Percentiles rank a stretch among this genome's conserved stretches.
Conservation (phyloP, 2,888 invertebrate genomes). For the Chloromyia formosa region DNA sequence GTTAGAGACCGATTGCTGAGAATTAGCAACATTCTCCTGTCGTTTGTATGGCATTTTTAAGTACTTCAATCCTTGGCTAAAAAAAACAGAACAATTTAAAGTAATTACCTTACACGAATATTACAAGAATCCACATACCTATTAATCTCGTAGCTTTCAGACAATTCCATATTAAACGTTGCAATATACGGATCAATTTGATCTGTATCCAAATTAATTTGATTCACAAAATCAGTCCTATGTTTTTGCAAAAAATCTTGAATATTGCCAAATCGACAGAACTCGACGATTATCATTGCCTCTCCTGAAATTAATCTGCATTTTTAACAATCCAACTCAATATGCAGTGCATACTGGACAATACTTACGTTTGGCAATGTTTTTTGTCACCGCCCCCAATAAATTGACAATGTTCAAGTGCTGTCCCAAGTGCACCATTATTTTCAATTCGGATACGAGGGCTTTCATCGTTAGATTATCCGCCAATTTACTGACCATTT, state of each 20-base stretch:
- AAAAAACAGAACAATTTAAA: background rate
- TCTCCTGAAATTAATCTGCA: conserved; percentile 71
- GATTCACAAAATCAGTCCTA: conserved; percentile 83
- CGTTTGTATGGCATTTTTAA: conserved; percentile 71
- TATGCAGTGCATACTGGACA: background rate
- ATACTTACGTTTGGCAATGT: conserved; percentile 82
- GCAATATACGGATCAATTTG: conserved; percentile 75
- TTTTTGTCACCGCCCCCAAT: conserved; percentile 92
- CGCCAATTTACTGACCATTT: conserved; percentile 91
- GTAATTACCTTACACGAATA: too few relatives aligned
- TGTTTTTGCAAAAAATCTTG: conserved; percentile 87
- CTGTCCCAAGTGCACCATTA: conserved; percentile 93
- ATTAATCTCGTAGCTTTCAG: conserved; percentile 61
- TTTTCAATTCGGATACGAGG: conserved; percentile 91
- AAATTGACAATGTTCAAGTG: conserved; percentile 96
- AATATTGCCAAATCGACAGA: conserved; percentile 91
- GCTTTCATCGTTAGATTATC: conserved; percentile 83
- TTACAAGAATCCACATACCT: conserved; percentile 55
- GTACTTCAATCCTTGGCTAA: conserved; percentile 68
- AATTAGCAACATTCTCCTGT: conserved; percentile 60
- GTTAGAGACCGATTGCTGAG: conserved; percentile 36
- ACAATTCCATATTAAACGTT: conserved; percentile 62
- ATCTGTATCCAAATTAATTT: conserved; percentile 75
- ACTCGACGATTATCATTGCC: conserved; percentile 92
- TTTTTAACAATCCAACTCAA: too few relatives aligned